phyloP scores from a whole-genome alignment of 2,888 invertebrate species.

The Eristalis intricaria region DNA sequence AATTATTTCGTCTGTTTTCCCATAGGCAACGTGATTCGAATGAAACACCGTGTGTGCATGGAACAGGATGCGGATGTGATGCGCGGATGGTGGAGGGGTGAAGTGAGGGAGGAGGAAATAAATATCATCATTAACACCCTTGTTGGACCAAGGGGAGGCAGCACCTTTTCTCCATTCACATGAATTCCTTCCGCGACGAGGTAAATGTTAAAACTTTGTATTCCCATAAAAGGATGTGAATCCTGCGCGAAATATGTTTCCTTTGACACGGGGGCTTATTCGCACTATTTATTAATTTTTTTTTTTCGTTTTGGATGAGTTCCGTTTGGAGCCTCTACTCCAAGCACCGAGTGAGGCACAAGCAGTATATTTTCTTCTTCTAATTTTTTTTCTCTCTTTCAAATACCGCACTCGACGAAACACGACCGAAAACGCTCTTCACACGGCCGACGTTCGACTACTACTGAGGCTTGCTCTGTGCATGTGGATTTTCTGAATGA shows the following conservation, averaged over 20 bases:
- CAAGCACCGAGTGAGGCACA: slow-evolving; percentile 7
- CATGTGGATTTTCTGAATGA: slow-evolving; percentile 66
- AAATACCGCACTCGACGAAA: slow-evolving; percentile 62
- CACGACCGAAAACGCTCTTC: slow-evolving; percentile 66
- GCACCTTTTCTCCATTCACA: slow-evolving; percentile 72
- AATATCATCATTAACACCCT: slow-evolving; percentile 46
- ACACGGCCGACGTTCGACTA: slow-evolving; percentile 66
- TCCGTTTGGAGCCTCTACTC: slow-evolving; percentile 15
- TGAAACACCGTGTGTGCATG: slow-evolving; percentile 15
- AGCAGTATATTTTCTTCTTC: not conserved
- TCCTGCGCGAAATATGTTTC: slow-evolving; percentile 20
- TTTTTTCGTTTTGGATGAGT: slow-evolving; percentile 1
- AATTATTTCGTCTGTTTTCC: slow-evolving; percentile 56
- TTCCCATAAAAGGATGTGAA: slow-evolving; percentile 68
- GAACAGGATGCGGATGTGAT: slow-evolving; percentile 9
- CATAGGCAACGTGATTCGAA: slow-evolving; percentile 64
- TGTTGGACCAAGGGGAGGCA: slow-evolving; percentile 1
- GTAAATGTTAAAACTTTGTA: slow-evolving; percentile 59
- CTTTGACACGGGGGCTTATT: not conserved
- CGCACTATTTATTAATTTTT: not conserved
- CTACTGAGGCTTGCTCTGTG: slow-evolving; percentile 59
- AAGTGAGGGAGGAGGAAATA: slow-evolving; percentile 10
- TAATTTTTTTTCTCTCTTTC: not conserved
- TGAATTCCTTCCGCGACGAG: slow-evolving; percentile 62
- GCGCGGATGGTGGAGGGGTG: slow-evolving; percentile 4